Percentiles rank a stretch among this genome's conserved stretches.
Conservation (phyloP, 2,888 invertebrate species). For the Ischnura elegans region DNA sequence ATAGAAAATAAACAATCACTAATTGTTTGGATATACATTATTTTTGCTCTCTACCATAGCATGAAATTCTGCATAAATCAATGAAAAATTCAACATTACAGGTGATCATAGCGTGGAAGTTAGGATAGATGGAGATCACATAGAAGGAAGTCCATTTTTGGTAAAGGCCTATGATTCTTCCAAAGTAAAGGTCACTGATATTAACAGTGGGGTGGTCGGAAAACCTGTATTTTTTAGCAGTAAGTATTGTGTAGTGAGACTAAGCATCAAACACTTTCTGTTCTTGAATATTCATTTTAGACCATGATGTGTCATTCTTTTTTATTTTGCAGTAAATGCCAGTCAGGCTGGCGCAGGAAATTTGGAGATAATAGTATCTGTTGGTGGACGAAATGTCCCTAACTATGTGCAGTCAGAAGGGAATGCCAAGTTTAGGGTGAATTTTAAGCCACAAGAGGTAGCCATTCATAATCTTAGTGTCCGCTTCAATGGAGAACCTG, state of each 20-base stretch:
- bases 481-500: conserved; percentile 85
- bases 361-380: conserved; percentile 97
- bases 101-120: conserved; percentile 95
- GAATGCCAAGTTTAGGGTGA: conserved; percentile 95
- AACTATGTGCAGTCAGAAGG: conserved; percentile 99
- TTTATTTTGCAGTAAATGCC: conserved; percentile 79
- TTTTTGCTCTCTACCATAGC: no score
- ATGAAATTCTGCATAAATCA: not conserved
- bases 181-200: conserved; percentile 96
- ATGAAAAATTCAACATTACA: conserved; percentile 72
- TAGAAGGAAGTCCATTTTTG: conserved; percentile 96
- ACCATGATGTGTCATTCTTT: conserved; percentile 73
- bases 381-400: conserved; percentile 97
- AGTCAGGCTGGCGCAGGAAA: conserved; percentile 92
- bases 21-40: no score
- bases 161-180: conserved; percentile 97
- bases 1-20: no score
- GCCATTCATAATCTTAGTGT: conserved; percentile 95
- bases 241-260: conserved; percentile 76
- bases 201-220: conserved; percentile 93
- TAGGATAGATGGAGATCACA: conserved; percentile 85
- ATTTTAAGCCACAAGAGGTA: conserved; percentile 97
- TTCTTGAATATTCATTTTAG: not conserved
- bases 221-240: conserved; percentile 97
- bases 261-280: not conserved